Evolutionary conservation across 1,140 invertebrate genomes (phyloP), one percentile per base, ranked within the genome.

Genomic region (Cryptotermes secundus): DNA sequence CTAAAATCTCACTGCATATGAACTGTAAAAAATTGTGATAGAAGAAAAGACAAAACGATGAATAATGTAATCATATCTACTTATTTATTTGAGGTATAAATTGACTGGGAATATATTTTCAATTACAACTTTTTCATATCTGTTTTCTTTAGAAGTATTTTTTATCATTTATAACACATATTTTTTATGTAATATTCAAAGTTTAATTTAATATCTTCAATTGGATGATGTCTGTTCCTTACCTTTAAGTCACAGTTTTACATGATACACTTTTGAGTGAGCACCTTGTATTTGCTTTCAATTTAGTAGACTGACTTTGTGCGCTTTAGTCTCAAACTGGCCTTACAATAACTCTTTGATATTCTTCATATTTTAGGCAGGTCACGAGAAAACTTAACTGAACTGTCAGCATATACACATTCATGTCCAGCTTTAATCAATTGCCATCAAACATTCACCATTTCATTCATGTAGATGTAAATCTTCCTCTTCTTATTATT

Each of bases 11-110:
- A 72, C 10, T 72, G n/a, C 26, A 31, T 72, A 72, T 9, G 9
- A 1, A 9, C n/a, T 72, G 59, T 72, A 16, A n/a, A 31, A 31
- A n/a, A 72, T 72, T 31, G 6, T 10, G 14, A 72, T 9, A n/a
- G 31, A 1, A 72, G 16, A 31, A n/a, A 7, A 72, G 4, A 49
- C 12, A 49, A n/a, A 10, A 72, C 10, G 59, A n/a, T 72, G n/a
- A n/a, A 31, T 72, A 72, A 72, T 31, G 4, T 72, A 72, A 72
- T 72, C 59, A 31, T 72, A 7, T 72, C 59, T 72, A 31, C 59
- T 72, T 72, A 72, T 72, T 72, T 72, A 72, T 72, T 72, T 72
- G 26, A 72, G 59, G 59, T 72, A 72, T 72, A 72, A 72, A 72
- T 72, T 31, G 59, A 72, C 26, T 12, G 59, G 59, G 59, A 72